Conservation (phyloP, 1,140 invertebrate species). For the Eumeta japonica region DNA sequence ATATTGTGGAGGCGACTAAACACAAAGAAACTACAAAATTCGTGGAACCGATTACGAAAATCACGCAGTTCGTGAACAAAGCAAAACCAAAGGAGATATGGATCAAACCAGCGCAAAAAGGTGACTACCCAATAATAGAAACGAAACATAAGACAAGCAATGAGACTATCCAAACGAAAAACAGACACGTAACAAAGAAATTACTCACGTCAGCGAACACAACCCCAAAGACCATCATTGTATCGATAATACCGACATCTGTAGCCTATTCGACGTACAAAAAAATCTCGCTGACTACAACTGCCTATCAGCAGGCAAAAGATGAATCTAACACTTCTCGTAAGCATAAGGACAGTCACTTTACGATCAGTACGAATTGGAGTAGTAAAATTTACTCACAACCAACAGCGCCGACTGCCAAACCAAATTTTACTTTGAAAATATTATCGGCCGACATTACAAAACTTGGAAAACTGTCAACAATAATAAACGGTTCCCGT, state of each 20-base stretch:
- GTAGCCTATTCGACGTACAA: conserved; percentile 44
- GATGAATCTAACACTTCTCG: conserved; percentile 19
- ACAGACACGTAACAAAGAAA: conserved; percentile 30
- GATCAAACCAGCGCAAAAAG: conserved; percentile 49
- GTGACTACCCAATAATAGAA: conserved; percentile 33
- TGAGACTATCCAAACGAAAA: conserved; percentile 23
- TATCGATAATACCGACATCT: conserved; percentile 51
- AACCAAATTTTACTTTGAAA: too few species aligned
- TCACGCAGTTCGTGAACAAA: conserved; percentile 25
- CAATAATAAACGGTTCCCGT: too few species aligned
- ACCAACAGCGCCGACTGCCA: background rate
- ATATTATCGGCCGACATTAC: too few species aligned
- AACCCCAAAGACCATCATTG: conserved; percentile 47
- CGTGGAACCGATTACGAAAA: conserved; percentile 12
- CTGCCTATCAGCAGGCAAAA: too few species aligned
- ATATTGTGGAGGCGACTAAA: conserved; percentile 14
- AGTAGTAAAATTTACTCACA: background rate
- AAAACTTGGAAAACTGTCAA: conserved; percentile 16
- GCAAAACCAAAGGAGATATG: conserved; percentile 50
- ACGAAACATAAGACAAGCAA: conserved; percentile 28
- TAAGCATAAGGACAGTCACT: too few species aligned
- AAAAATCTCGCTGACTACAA: conserved; percentile 41
- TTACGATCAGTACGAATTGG: too few species aligned
- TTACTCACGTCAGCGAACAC: conserved; percentile 21
- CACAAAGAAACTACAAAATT: conserved; percentile 23